Percentiles rank a stretch among this genome's conserved stretches.
These are phyloP conservation scores for Etheostoma perlongum DNA, from an alignment of 2,797 vertebrate species.

Conservation along the genomic window DNA sequence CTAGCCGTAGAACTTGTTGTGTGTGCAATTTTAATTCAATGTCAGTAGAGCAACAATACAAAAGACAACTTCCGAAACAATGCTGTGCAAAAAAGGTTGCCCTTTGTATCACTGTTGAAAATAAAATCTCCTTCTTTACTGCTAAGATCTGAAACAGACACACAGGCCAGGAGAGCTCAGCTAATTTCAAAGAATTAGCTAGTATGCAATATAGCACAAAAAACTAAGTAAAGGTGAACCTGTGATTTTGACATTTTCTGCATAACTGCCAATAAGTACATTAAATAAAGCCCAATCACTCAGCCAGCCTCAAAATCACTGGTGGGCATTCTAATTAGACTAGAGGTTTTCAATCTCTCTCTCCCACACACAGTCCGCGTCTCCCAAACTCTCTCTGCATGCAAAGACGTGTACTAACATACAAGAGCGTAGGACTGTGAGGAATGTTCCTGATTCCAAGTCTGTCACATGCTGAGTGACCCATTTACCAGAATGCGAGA, in stretches of 20 bases:
- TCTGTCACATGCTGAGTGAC: constrained; percentile 68
- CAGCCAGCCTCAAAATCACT: constrained; percentile 47
- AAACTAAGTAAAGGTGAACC: constrained; percentile 23
- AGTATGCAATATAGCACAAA: constrained; percentile 5
- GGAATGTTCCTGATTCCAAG: constrained; percentile 61
- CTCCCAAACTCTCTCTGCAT: constrained; percentile 35
- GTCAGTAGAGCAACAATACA: constrained; percentile 1
- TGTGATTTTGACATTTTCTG: constrained; percentile 41
- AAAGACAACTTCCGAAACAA: background rate
- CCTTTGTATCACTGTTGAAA: background rate
- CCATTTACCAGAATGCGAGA: constrained; percentile 54
- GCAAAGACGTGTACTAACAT: constrained; percentile 53
- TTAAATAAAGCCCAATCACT: constrained; percentile 40
- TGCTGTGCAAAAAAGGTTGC: background rate
- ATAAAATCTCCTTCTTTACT: background rate
- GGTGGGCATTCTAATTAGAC: constrained; percentile 62
- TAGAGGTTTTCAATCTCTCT: constrained; percentile 24
- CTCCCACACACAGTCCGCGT: background rate
- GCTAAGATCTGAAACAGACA: constrained; percentile 3
- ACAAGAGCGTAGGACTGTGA: constrained; percentile 48
- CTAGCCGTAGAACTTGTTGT: background rate
- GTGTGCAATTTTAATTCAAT: background rate
- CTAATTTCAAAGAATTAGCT: constrained; percentile 18
- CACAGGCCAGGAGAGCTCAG: background rate
- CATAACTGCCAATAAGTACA: constrained; percentile 18